These are phyloP conservation scores for Vesta saturnalis DNA, from an alignment of 2,888 invertebrate genomes.

Conservation along the genomic window DNA sequence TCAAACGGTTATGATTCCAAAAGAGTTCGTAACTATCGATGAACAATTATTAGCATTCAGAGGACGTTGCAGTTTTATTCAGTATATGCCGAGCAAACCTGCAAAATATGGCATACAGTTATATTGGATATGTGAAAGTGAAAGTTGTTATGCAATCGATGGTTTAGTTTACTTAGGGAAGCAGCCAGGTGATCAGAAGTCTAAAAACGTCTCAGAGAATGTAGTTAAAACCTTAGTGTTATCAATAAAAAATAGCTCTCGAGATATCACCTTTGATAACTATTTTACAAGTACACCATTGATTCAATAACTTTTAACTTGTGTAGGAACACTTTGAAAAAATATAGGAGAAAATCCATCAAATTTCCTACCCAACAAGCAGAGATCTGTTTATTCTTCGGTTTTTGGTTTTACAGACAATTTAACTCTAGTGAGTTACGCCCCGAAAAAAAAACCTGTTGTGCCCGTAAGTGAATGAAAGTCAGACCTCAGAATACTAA, in stretches of 20 bases:
- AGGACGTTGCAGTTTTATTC: too few species aligned
- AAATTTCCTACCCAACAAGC: too few species aligned
- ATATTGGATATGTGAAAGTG: not conserved
- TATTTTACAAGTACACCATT: not conserved
- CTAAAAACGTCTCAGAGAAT: too few species aligned
- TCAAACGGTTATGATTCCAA: not conserved
- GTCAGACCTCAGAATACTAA: not conserved
- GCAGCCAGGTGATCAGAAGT: not conserved
- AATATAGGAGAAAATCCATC: too few species aligned
- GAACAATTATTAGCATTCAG: too few species aligned
- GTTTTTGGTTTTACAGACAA: too few species aligned
- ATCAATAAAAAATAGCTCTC: not conserved
- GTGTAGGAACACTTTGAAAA: not conserved
- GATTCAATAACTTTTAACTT: not conserved
- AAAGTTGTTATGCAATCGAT: not conserved
- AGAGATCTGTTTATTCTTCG: too few species aligned
- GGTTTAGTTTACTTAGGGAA: not conserved
- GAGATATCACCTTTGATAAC: not conserved
- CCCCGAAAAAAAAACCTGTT: not conserved
- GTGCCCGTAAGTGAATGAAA: not conserved
- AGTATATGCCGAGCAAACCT: too few species aligned
- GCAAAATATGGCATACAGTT: not conserved
- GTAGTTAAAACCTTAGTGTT: too few species aligned
- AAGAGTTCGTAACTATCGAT: not conserved
- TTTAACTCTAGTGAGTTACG: too few species aligned